These are phyloP conservation scores for Ametastegia equiseti DNA, from an alignment of 2,888 invertebrate species.

Conservation along the genomic window DNA sequence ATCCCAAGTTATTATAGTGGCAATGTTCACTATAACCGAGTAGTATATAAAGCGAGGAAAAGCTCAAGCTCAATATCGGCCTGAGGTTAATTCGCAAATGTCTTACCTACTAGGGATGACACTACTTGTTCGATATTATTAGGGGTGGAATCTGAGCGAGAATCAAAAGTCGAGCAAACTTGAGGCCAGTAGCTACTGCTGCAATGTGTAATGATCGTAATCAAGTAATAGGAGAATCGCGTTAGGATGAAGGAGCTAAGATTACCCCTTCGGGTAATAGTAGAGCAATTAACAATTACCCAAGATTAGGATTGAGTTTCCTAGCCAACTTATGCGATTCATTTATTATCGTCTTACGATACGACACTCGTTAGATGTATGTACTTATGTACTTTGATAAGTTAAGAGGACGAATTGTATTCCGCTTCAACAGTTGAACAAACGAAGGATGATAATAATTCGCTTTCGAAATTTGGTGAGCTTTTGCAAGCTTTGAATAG, in stretches of 20 bases:
- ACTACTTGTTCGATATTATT: not conserved
- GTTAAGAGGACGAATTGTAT: too few relatives aligned
- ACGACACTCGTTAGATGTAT: too few relatives aligned
- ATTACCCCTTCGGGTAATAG: conserved; percentile 47
- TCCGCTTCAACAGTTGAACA: too few relatives aligned
- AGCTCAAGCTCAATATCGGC: not conserved
- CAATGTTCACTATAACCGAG: too few relatives aligned
- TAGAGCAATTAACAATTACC: conserved; percentile 50
- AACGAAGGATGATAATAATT: too few relatives aligned
- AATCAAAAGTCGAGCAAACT: conserved; percentile 26
- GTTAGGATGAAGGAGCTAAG: conserved; percentile 39
- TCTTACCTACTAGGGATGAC: not conserved
- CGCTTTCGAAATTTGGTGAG: too few relatives aligned
- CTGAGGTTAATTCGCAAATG: too few relatives aligned
- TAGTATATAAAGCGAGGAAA: not conserved
- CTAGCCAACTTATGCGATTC: not conserved
- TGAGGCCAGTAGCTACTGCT: not conserved
- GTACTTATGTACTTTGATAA: too few relatives aligned
- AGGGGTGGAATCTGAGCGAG: too few relatives aligned
- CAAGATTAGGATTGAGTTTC: conserved; percentile 51
- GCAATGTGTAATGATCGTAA: conserved; percentile 41
- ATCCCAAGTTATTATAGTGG: too few relatives aligned
- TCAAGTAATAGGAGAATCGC: conserved; percentile 45
- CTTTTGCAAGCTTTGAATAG: not conserved
- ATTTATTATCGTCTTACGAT: not conserved